phyloP scores from a whole-genome alignment of 2,797 vertebrate species.

The Halcyon chelicuti region DNA sequence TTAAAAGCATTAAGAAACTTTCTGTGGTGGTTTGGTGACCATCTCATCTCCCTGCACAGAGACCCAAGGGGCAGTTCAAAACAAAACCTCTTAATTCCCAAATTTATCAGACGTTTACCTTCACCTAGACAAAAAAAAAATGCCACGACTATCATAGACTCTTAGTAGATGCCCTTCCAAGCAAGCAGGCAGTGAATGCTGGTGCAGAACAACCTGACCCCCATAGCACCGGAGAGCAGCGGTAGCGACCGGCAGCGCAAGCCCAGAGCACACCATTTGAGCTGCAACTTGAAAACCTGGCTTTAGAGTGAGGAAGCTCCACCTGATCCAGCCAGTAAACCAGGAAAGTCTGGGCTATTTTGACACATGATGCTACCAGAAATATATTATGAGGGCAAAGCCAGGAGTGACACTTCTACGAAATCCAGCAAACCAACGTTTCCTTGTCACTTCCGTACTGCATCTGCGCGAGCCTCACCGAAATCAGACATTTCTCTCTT shows the following conservation, averaged over 20 bases:
- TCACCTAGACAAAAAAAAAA: not conserved
- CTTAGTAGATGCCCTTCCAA: not conserved
- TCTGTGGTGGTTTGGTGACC: not conserved
- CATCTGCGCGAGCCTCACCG: not conserved
- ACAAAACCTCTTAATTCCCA: not conserved
- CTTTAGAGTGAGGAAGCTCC: not conserved
- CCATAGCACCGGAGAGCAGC: fast-evolving
- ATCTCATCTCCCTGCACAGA: not conserved
- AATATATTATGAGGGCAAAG: not conserved
- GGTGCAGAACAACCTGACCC: not conserved
- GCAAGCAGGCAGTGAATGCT: fast-evolving
- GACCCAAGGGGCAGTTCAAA: not conserved
- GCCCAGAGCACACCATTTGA: not conserved
- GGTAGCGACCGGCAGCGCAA: not conserved
- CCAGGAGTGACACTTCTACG: not conserved
- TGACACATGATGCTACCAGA: not conserved
- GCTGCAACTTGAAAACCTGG: not conserved
- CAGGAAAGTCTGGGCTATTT: not conserved
- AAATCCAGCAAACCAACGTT: not conserved
- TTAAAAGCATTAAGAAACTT: not conserved
- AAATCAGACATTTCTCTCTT: not conserved
- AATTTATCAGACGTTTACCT: not conserved
- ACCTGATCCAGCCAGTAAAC: not conserved
- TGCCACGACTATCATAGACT: not conserved
- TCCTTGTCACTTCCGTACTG: not conserved